A percentile compares a stretch with the other conserved stretches of the same genome.
Conservation (phyloP, 2,888 invertebrate species). For the Julus scanicus region DNA sequence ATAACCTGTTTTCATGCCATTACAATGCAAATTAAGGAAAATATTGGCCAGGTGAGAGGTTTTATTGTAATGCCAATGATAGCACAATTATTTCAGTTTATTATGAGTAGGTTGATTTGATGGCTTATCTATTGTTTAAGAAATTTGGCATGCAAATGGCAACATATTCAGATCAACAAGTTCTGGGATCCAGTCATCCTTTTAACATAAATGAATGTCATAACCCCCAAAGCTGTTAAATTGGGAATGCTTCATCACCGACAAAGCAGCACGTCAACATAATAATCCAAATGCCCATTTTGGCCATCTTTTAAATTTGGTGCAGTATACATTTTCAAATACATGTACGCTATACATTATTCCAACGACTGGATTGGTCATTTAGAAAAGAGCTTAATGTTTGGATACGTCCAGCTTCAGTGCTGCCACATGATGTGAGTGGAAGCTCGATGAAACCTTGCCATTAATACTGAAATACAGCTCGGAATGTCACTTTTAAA, state of each 20-base stretch:
- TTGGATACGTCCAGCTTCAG: neutral
- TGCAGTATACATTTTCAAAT: neutral
- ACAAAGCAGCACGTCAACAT: neutral
- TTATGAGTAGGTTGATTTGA: neutral
- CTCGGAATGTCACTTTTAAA: neutral
- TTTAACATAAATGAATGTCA: neutral
- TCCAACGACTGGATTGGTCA: neutral
- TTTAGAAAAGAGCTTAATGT: neutral
- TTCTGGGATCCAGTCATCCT: neutral
- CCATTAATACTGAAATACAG: constrained; percentile 17
- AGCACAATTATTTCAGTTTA: neutral
- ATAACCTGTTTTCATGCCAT: neutral
- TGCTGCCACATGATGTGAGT: neutral
- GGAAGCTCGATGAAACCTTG: neutral
- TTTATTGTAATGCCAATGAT: neutral
- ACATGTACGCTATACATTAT: neutral
- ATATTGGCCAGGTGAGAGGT: too few relatives aligned
- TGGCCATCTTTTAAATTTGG: neutral
- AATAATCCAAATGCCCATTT: neutral
- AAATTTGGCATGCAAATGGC: neutral
- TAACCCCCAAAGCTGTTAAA: neutral
- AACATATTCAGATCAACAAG: neutral
- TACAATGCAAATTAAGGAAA: neutral
- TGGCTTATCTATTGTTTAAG: neutral
- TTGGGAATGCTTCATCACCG: neutral